Evolutionary conservation across 2,797 vertebrate genomes (phyloP).

Genomic region (Adelosebastes latens): DNA sequence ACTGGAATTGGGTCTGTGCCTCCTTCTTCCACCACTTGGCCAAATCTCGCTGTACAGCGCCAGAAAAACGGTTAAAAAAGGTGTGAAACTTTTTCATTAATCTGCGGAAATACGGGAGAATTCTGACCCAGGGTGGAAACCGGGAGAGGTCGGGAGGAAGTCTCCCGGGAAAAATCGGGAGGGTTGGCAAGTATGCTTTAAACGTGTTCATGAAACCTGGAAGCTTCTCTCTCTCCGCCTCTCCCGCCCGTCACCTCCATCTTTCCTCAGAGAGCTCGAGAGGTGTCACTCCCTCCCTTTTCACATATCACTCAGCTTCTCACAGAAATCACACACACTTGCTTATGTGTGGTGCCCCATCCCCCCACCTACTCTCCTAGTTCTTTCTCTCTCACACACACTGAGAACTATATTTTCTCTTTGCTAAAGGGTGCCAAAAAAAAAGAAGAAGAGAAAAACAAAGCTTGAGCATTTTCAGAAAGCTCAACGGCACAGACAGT

Average conservation of each 20-base stretch:
- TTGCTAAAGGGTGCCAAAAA: neutral
- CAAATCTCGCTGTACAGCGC: too few relatives aligned
- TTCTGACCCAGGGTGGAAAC: too few relatives aligned
- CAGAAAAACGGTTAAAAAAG: too few relatives aligned
- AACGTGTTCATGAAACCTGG: neutral
- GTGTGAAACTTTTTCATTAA: too few relatives aligned
- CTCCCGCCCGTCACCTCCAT: neutral
- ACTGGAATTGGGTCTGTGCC: too few relatives aligned
- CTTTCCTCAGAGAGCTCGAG: neutral
- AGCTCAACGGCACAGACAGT: neutral
- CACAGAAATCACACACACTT: neutral
- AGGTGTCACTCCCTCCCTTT: constrained; percentile 30
- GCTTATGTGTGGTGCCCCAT: neutral
- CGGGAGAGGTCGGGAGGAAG: too few relatives aligned
- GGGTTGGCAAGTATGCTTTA: neutral
- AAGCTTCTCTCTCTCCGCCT: neutral
- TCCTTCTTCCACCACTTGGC: too few relatives aligned
- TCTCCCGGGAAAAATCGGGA: too few relatives aligned
- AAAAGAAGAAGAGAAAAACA: neutral
- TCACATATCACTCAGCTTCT: constrained; percentile 37
- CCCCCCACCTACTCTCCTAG: neutral
- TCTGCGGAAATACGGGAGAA: too few relatives aligned
- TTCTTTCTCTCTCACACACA: neutral
- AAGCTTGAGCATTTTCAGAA: neutral
- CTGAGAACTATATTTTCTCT: constrained; percentile 7